Evolutionary conservation across 2,797 vertebrate species (phyloP), one percentile per base, ranked within the genome.

Genomic region (Catamblyrhynchus diadema): DNA sequence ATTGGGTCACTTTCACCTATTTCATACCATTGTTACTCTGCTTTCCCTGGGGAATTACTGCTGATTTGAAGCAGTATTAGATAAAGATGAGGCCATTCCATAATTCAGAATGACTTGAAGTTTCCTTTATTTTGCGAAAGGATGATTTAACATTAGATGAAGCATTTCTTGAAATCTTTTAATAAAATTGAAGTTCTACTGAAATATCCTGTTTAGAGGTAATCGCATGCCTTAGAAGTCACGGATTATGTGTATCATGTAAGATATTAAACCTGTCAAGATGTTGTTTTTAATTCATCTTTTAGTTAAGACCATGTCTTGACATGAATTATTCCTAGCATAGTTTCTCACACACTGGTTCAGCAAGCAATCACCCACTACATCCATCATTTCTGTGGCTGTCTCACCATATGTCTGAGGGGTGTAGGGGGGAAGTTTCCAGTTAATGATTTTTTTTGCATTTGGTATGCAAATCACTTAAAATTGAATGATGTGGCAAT

Each of bases 301-400:
- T 93, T 95, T 74, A 80, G 84, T 93, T 95, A 93, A 94, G 89
- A 94, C 81, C 82, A 35, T 78, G 90, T 75, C 83, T 92, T 91
- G 73, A 90, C 88, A 93, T 91, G 81, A 93, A 95, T 94, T 94
- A 86, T 94, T 95, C 93, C 88, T 94, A 83, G 81, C 73, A 88
- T 70, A 83, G 37, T 95, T 91, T 95, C 80, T 95, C 90, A 87
- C 86, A 92, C 60, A 69, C 54, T 92, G 84, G 90, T 89, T 91
- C 88, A 95, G 53, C 75, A 90, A 97, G 90, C 91, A 96, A 91
- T 92, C 92, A 82, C 42, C 53, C 72, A 51, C 87, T 78, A 83
- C 90, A 96, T 97, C 81, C 86, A 95, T 96, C 94, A 96, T 80
- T 95, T 93, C 81, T 92, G 89, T 70, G 28, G 73, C 79, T 94